These are phyloP conservation scores for Venturia canescens DNA, from an alignment of 1,140 invertebrate species.

Conservation along the genomic window DNA sequence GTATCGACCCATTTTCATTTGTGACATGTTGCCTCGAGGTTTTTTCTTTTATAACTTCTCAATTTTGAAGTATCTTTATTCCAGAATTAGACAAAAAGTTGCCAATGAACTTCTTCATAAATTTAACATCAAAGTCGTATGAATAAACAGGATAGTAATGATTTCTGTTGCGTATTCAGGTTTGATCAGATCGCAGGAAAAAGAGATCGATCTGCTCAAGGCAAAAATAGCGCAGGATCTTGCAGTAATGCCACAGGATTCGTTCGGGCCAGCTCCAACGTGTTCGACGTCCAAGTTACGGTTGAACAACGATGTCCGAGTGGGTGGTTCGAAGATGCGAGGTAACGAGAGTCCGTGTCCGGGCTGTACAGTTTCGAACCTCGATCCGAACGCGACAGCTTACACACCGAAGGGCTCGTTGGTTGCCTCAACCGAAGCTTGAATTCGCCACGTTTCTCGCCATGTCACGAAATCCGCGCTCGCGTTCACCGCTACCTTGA, in stretches of 20 bases:
- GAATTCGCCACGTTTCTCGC: conserved; percentile 59
- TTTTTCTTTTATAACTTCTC: too few relatives aligned
- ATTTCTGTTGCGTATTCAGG: conserved; percentile 76
- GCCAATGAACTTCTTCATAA: too few relatives aligned
- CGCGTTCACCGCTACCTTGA: conserved; percentile 24
- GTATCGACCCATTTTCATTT: too few relatives aligned
- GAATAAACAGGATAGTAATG: too few relatives aligned
- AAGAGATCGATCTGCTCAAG: conserved; percentile 94
- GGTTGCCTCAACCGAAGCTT: conserved; percentile 80
- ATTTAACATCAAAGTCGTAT: too few relatives aligned
- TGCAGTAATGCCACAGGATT: conserved; percentile 91
- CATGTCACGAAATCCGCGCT: conserved; percentile 50
- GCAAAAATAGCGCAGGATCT: conserved; percentile 93
- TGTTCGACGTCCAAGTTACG: conserved; percentile 81
- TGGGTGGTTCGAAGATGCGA: conserved; percentile 72
- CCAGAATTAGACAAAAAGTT: too few relatives aligned
- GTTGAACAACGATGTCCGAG: conserved; percentile 72
- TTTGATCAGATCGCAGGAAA: conserved; percentile 88
- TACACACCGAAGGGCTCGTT: conserved; percentile 89
- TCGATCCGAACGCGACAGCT: conserved; percentile 94
- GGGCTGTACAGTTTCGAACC: conserved; percentile 80
- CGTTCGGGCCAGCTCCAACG: conserved; percentile 76
- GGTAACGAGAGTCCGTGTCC: conserved; percentile 73
- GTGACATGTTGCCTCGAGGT: too few relatives aligned
- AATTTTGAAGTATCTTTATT: too few relatives aligned